Evolutionary conservation across 2,797 vertebrate genomes (phyloP).

Genomic region (Hemitrygon akajei): DNA sequence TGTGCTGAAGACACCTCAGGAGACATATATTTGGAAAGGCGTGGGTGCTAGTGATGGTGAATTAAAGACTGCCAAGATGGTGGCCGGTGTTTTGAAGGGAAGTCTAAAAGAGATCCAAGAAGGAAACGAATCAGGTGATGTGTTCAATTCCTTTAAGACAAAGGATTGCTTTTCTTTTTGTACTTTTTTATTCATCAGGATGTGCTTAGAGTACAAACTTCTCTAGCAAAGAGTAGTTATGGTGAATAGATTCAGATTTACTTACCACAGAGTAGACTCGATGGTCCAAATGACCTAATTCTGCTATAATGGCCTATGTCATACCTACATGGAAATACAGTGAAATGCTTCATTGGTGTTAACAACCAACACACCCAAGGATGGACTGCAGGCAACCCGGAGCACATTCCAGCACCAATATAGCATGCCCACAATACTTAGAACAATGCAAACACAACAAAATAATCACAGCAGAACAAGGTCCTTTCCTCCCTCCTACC

Average conservation of each 20-base stretch:
- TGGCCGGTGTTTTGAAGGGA: constrained; percentile 53
- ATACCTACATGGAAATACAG: too few relatives aligned
- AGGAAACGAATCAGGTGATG: constrained; percentile 55
- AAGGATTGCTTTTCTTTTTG: background rate
- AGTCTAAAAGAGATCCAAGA: constrained; percentile 50
- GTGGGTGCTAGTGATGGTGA: constrained; percentile 54
- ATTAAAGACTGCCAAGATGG: constrained; percentile 49
- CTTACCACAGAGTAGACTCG: too few relatives aligned
- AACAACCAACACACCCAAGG: too few relatives aligned
- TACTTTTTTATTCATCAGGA: background rate
- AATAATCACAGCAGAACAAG: too few relatives aligned
- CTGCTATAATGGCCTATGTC: too few relatives aligned
- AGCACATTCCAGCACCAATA: too few relatives aligned
- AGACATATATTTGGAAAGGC: constrained; percentile 57
- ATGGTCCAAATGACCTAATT: too few relatives aligned
- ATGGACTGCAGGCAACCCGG: too few relatives aligned
- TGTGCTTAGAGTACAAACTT: background rate
- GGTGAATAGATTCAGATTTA: background rate
- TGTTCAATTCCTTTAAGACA: background rate
- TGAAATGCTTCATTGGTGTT: too few relatives aligned
- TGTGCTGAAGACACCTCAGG: constrained; percentile 54
- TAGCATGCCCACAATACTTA: too few relatives aligned
- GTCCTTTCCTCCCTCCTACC: too few relatives aligned
- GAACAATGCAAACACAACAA: too few relatives aligned
- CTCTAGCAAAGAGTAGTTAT: background rate